phyloP scores from a whole-genome alignment of 2,113 vertebrate genomes.

The Rhea pennata region DNA sequence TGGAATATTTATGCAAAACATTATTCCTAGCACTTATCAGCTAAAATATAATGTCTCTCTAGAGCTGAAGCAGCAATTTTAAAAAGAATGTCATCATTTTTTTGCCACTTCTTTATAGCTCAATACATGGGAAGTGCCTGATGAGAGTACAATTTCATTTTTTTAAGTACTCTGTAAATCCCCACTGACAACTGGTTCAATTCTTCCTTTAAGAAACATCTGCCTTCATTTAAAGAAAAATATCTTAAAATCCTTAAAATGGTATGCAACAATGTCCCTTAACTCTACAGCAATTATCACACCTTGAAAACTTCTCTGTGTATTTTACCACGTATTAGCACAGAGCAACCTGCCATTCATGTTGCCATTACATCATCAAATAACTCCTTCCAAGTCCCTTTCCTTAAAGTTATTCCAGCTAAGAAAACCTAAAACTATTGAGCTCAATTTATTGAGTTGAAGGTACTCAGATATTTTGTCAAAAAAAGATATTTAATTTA shows the following conservation, averaged over 20 bases:
- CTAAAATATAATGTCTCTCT: slow-evolving; percentile 62
- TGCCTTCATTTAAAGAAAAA: not conserved
- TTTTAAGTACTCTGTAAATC: slow-evolving; percentile 25
- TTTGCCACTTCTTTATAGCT: slow-evolving; percentile 55
- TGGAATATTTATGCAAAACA: slow-evolving; percentile 76
- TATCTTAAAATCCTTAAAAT: not conserved
- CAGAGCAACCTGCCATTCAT: not conserved
- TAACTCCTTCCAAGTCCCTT: not conserved
- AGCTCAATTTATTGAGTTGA: fast-evolving
- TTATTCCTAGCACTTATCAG: slow-evolving; percentile 67
- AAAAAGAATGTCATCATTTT: slow-evolving; percentile 38
- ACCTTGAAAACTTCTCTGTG: not conserved
- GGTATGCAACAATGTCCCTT: not conserved
- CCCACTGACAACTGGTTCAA: slow-evolving; percentile 4
- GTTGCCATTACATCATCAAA: not conserved
- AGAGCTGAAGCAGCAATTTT: slow-evolving; percentile 65
- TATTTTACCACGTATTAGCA: not conserved
- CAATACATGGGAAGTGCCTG: slow-evolving; percentile 11
- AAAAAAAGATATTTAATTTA: not conserved
- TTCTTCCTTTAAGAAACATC: slow-evolving; percentile 12
- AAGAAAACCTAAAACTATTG: not conserved
- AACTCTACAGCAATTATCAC: not conserved
- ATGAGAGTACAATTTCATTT: slow-evolving; percentile 20
- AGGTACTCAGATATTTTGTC: fast-evolving
- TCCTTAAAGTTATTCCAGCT: not conserved